Base-by-base conservation (phyloP, 2,888 invertebrate species). In the Drosophila mimica region DNA sequence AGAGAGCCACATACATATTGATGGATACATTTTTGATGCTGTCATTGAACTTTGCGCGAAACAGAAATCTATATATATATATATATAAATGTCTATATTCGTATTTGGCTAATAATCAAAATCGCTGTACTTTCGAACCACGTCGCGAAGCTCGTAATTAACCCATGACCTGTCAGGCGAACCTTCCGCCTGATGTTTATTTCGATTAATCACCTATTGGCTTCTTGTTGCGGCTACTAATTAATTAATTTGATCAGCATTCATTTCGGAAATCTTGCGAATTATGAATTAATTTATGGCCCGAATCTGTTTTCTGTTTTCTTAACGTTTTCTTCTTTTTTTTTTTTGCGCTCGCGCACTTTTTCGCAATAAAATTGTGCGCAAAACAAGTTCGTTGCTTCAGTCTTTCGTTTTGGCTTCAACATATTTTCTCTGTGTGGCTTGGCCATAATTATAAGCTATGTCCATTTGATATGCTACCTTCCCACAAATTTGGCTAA, bases 171-270 rank as follows among this genome's bases (percentile, higher is more conserved):
- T 71, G 72, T 64, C 72, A 64, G 56, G 25, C 11, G n/a, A 63
- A 70, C 65, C 71, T 63, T 65, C 54, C 33, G 28, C 13, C 13
- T 3, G 28, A 7, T 7, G 52, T 48, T 67, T 73, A 86, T 15
- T 46, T 46, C 46, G 25, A 46, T 85, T 86, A 87, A 89, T 86
- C 87, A 74, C 65, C 48, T 57, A 1, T 11, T 15, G 64, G 57
- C 43, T 49, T 15, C 38, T 52, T 30, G 56, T 51, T 33, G 76
- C 75, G 60, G 70, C 76, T 82, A 82, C 81, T 70, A 76, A 78
- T 80, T 89, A 88, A 88, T 88, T 89, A 89, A 89, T 87, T 87
- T 85, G 79, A 89, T 85, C 88, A 85, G 77, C 84, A 81, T 88
- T 78, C 62, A 79, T 62, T 69, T 61, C 54, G 65, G 38, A 70